Percentiles rank a stretch among this genome's conserved stretches.
These are phyloP conservation scores for Drosophila kanapiae DNA, from an alignment of 1,140 invertebrate genomes.

Conservation along the genomic window DNA sequence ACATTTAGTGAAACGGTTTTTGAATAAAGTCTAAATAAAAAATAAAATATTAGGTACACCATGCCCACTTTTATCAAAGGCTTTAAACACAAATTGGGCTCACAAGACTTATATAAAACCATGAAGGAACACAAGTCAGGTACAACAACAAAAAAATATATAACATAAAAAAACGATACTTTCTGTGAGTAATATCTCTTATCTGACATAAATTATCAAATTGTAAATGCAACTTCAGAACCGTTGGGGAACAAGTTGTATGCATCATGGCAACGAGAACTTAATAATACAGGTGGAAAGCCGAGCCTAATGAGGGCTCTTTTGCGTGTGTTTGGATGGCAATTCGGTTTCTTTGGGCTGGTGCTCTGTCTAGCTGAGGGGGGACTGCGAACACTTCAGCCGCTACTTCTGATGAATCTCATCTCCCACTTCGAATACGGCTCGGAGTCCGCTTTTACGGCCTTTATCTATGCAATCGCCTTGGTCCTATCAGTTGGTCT, in stretches of 20 bases:
- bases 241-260: conserved; percentile 67
- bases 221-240: conserved; percentile 48
- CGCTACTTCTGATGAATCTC: conserved; percentile 90
- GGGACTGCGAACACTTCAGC: conserved; percentile 88
- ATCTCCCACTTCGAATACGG: conserved; percentile 88
- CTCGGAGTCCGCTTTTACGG: conserved; percentile 85
- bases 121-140: conserved; percentile 87
- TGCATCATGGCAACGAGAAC: conserved; percentile 63
- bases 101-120: conserved; percentile 87
- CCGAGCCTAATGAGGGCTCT: conserved; percentile 65
- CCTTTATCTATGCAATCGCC: conserved; percentile 88
- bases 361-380: conserved; percentile 69
- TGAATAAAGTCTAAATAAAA: neutral
- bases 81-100: conserved; percentile 86
- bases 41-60: conserved; percentile 85
- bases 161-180: no score
- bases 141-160: conserved; percentile 11
- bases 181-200: neutral
- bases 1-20: neutral
- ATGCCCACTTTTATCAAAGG: conserved; percentile 86
- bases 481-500: conserved; percentile 90
- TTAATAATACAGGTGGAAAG: conserved; percentile 38
- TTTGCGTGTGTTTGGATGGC: conserved; percentile 63
- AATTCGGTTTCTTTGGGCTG: conserved; percentile 64
- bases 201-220: neutral